A percentile compares a stretch with the other conserved stretches of the same genome.
Conservation (phyloP, 1,140 invertebrate species). For the Musca domestica region DNA sequence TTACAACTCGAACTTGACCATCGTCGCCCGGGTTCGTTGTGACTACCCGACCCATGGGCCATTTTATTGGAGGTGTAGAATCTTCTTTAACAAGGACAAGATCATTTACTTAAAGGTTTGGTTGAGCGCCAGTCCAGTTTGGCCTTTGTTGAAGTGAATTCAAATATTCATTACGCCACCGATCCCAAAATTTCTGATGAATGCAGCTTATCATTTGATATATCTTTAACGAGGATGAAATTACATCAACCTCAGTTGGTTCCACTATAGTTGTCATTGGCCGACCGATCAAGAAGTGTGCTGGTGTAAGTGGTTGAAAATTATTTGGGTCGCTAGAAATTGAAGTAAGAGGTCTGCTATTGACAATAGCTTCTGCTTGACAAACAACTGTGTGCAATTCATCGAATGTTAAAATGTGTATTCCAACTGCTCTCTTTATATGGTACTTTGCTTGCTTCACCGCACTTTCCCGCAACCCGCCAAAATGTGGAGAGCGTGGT, state of each 20-base stretch:
- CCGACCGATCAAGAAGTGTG: no score
- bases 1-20: conserved; percentile 32
- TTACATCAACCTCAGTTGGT: neutral
- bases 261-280: no score
- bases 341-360: no score
- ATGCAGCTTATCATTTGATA: neutral
- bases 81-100: conserved; percentile 50
- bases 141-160: neutral
- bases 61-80: conserved; percentile 39
- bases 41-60: conserved; percentile 43
- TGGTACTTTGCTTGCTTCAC: conserved; percentile 7
- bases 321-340: no score
- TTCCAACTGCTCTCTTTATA: neutral
- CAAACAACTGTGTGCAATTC: no score
- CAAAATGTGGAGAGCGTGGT: conserved; percentile 19
- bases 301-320: no score
- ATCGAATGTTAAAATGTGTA: no score
- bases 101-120: conserved; percentile 31
- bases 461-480: conserved; percentile 6
- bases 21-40: conserved; percentile 37
- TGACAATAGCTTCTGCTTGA: no score
- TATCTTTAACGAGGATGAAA: neutral
- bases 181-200: neutral
- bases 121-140: conserved; percentile 29
- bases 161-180: conserved; percentile 11